A percentile compares a stretch with the other conserved stretches of the same genome.
phyloP scores from a whole-genome alignment of 2,888 invertebrate species.

The Cremastinae sp. region DNA sequence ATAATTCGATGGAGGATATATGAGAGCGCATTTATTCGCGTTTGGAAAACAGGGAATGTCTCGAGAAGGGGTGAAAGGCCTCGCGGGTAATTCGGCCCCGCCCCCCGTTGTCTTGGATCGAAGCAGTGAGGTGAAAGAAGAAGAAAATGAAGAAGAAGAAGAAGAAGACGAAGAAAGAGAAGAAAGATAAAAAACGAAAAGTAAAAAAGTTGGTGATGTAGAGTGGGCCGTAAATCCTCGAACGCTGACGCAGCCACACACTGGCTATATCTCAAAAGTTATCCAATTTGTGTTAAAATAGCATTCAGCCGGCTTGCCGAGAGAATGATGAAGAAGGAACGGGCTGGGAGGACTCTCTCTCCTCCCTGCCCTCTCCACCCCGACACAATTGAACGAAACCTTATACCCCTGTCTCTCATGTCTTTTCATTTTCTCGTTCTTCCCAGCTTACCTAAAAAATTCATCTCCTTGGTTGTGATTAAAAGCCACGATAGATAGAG shows the following conservation, averaged over 20 bases:
- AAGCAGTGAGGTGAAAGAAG: constrained; percentile 10
- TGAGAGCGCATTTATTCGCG: background rate
- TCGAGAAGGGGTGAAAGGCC: constrained; percentile 52
- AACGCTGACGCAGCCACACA: constrained; percentile 74
- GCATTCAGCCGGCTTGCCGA: constrained; percentile 72
- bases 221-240: constrained; percentile 77
- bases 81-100: constrained; percentile 61
- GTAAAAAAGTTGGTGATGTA: constrained; percentile 69
- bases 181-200: constrained; percentile 16
- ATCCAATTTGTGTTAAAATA: constrained; percentile 79
- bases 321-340: constrained; percentile 7
- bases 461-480: background rate
- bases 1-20: too few species aligned
- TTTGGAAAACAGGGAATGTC: background rate
- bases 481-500: background rate
- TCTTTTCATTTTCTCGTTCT: constrained; percentile 44
- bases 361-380: constrained; percentile 4
- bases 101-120: constrained; percentile 51
- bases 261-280: constrained; percentile 77
- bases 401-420: constrained; percentile 32
- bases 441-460: too few species aligned
- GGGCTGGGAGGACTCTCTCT: constrained; percentile 51
- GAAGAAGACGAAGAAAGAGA: constrained; percentile 44
- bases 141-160: constrained; percentile 20
- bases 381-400: constrained; percentile 51